Evolutionary conservation across 2,888 invertebrate species (phyloP), one percentile per base, ranked within the genome.

Genomic region (Colostygia pectinataria): DNA sequence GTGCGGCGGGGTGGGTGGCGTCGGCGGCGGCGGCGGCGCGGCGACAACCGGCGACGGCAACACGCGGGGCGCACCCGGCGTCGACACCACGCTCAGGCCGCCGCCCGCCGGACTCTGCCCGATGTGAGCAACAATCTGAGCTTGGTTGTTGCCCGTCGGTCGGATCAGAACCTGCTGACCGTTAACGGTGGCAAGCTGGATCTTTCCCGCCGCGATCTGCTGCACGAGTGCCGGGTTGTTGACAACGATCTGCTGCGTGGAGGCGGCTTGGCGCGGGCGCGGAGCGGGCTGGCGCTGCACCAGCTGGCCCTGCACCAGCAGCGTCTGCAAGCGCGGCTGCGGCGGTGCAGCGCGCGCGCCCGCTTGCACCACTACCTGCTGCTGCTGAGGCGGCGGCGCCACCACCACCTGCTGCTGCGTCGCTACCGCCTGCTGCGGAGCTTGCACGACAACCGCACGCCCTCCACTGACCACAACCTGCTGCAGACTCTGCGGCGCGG

Each of bases 101-200:
- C 67, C 59, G 55, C 84, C 81, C 53, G 46, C 23, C 27, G 91
- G 88, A 66, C 92, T 91, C 59, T 92, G 91, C 9, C 92, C 93
- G 36, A 94, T 91, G 67, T 94, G 94, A 0, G 94, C 94, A 12
- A 95, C 95, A 44, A 95, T 94, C 79, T 95, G 95, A 5, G 94
- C 94, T 69, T 94, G 94, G 72, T 94, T 94, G 74, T 95, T 95
- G 39, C 95, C 95, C 6, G 95, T 93, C 0, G 95, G 94, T 33
- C 95, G 91, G 51, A 97, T 95, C 31, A 96, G 90, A 18, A 97
- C 95, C 79, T 96, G 96, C 70, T 96, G 96, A 0, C 96, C 96
- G 74, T 95, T 95, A 15, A 97, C 94, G 0, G 95, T 95, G 0
- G 96, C 95, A 45, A 97, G 91, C 74, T 96, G 96, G 5, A 96